Evolutionary conservation across 2,113 vertebrate genomes (phyloP).

Genomic region (Odocoileus virginianus): DNA sequence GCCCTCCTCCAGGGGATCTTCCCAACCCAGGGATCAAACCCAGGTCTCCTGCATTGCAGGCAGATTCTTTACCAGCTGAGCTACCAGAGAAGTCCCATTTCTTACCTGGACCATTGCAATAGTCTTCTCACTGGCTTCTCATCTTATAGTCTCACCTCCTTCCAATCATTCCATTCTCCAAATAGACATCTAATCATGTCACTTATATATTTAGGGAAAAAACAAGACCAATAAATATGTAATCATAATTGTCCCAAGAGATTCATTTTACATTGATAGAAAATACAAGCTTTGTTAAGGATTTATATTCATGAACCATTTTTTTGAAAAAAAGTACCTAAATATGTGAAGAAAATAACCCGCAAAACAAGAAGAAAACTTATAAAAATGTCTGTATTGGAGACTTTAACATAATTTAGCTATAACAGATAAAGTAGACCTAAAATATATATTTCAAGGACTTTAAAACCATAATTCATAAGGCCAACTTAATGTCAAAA

Average conservation of each 20-base stretch:
- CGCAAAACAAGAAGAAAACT: neutral
- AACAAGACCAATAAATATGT: neutral
- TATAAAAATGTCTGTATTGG: neutral
- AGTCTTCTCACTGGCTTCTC: conserved; percentile 16
- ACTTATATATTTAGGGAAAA: neutral
- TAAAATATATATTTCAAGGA: neutral
- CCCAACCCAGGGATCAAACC: neutral
- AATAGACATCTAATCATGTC: neutral
- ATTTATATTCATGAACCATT: neutral
- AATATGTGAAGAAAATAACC: conserved; percentile 12
- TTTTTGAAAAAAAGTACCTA: neutral
- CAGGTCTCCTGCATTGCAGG: neutral
- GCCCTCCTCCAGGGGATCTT: neutral
- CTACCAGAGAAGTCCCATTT: neutral
- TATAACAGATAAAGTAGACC: neutral
- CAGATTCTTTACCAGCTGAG: neutral
- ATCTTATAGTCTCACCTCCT: conserved; percentile 1
- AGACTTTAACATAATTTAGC: neutral
- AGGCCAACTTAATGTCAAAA: conserved; percentile 3
- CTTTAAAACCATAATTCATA: conserved; percentile 17
- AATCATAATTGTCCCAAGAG: neutral
- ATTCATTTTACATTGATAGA: conserved; percentile 19
- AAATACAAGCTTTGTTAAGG: neutral
- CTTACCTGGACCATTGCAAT: conserved; percentile 7
- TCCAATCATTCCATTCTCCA: neutral